Base-by-base conservation (phyloP, 2,113 vertebrate genomes). In the Sus scrofa region DNA sequence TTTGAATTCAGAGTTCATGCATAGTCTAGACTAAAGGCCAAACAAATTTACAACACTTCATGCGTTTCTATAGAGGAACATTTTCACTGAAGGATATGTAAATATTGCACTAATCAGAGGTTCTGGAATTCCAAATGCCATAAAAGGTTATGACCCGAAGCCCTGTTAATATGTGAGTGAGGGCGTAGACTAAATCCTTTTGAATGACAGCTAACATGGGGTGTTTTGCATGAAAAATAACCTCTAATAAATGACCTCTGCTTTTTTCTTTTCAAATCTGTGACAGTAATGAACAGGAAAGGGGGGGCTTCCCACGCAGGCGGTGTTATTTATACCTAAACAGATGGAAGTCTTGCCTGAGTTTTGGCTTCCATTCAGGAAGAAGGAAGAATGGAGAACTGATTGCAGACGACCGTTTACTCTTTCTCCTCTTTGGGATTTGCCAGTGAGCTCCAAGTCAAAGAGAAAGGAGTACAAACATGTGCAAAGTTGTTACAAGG, bases 211-310 rank as follows among this genome's bases (percentile, higher is more conserved):
- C 98, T 99, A 99, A 99, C 99, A 99, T 98, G 98, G 99, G 98
- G 98, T 98, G 98, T 99, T 99, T 99, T 99, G 99, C 99, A 99
- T 99, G 99, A 99, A 99, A 99, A 99, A 98, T 99, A 98, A 99
- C 99, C 99, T 99, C 99, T 99, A 99, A 99, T 99, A 99, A 99
- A 98, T 99, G 99, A 99, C 99, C 99, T 99, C 99, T 99, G 99
- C 99, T 99, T 99, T 99, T 99, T 99, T 97, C 99, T 98, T 99
- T 99, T 99, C 99, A 98, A 97, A 98, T 97, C 98, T 95, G 97
- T 99, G 99, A 99, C 99, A 99, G 99, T 99, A 99, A 99, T 99
- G 99, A 99, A 99, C 99, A 99, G 98, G 99, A 99, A 99, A 99
- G 98, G 99, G 99, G 99, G 95, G 96, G 97, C 95, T 99, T 99